Conservation (phyloP, 2,113 vertebrate species). For the Gracilinanus agilis region DNA sequence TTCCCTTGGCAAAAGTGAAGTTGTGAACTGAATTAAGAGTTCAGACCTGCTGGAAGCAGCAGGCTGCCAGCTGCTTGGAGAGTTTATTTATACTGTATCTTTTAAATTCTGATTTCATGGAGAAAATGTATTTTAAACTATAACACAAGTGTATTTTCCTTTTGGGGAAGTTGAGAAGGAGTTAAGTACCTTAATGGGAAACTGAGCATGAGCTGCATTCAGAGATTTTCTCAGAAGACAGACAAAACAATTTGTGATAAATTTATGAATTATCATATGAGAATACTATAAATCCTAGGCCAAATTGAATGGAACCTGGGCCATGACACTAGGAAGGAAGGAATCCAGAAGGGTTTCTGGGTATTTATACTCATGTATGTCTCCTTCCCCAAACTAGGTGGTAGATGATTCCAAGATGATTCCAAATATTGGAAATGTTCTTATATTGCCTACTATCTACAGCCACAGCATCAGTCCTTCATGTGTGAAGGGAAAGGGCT, state of each 20-base stretch:
- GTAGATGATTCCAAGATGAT: not conserved
- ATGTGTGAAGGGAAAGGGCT: not conserved
- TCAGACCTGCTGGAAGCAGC: not conserved
- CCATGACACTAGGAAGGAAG: not conserved
- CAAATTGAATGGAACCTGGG: not conserved
- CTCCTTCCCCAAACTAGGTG: not conserved
- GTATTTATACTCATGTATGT: not conserved
- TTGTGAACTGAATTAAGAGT: constrained; percentile 1
- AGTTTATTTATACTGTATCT: constrained; percentile 2
- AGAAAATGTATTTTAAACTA: not conserved
- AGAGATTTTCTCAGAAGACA: not conserved
- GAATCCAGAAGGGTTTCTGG: not conserved
- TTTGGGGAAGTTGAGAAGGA: not conserved
- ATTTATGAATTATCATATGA: not conserved
- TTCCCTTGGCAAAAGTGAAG: not conserved
- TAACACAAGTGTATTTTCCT: not conserved
- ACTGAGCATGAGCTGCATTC: not conserved
- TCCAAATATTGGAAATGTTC: not conserved
- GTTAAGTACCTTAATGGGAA: not conserved
- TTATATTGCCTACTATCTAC: not conserved
- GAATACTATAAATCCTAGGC: not conserved
- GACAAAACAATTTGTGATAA: not conserved
- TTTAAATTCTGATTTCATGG: not conserved
- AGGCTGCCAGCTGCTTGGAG: not conserved
- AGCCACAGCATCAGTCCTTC: not conserved